Evolutionary conservation across 2,797 vertebrate genomes (phyloP).

Genomic region (Spinibarbus caldwelli): DNA sequence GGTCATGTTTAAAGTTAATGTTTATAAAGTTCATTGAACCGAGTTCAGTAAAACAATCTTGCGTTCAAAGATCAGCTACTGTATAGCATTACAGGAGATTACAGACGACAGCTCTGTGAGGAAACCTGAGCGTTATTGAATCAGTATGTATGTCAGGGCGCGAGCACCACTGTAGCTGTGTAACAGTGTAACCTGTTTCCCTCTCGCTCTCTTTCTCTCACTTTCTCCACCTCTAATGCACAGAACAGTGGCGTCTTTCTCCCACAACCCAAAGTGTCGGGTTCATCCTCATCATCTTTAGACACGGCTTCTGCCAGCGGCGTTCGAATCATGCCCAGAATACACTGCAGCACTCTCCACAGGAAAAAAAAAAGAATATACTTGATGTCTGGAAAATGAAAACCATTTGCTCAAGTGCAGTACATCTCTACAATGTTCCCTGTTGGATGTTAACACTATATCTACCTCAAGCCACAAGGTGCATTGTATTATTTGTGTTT

Average conservation of each 20-base stretch:
- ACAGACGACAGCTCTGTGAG: slow-evolving; percentile 36
- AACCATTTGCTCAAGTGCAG: slow-evolving; percentile 11
- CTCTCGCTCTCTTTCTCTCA: slow-evolving; percentile 37
- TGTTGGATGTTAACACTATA: neutral
- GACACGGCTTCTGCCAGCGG: slow-evolving; percentile 25
- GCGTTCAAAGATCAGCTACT: slow-evolving; percentile 41
- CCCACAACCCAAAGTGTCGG: neutral
- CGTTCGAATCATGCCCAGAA: slow-evolving; percentile 47
- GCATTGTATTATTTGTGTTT: neutral
- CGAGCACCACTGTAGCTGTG: slow-evolving; percentile 18
- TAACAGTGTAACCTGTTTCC: slow-evolving; percentile 38
- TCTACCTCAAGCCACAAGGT: neutral
- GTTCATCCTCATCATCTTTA: slow-evolving; percentile 53
- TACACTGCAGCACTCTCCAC: slow-evolving; percentile 9
- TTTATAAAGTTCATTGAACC: slow-evolving; percentile 9
- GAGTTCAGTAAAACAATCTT: slow-evolving; percentile 17
- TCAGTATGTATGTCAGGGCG: slow-evolving; percentile 30
- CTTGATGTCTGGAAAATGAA: slow-evolving; percentile 18
- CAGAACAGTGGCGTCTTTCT: slow-evolving; percentile 53
- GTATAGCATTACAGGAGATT: slow-evolving; percentile 38
- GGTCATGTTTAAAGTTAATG: neutral
- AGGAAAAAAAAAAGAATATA: neutral
- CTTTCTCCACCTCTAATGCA: slow-evolving; percentile 45
- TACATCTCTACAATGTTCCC: neutral
- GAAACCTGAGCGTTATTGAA: slow-evolving; percentile 50